Percentiles rank a stretch among this genome's conserved stretches.
Evolutionary conservation across 2,113 vertebrate species (phyloP).

Genomic region (Equus quagga): DNA sequence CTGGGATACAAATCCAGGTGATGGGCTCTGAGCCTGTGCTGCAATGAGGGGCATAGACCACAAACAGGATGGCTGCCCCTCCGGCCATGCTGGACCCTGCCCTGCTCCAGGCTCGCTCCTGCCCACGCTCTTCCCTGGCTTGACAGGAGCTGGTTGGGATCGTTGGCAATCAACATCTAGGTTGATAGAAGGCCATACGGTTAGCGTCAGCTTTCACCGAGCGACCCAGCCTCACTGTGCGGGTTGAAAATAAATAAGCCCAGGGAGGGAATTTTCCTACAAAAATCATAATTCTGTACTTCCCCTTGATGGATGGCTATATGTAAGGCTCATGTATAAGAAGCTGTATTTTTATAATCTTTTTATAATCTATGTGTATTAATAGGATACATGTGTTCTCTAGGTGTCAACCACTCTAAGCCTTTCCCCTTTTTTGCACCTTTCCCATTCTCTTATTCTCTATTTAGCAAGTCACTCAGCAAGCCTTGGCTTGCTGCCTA

Average conservation of each 20-base stretch:
- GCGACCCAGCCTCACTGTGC: not conserved
- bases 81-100: accelerated
- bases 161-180: not conserved
- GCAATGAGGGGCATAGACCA: not conserved
- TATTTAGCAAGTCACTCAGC: not conserved
- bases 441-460: not conserved
- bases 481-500: not conserved
- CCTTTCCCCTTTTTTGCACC: accelerated
- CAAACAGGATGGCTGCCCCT: too few relatives aligned
- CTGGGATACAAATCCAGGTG: not conserved
- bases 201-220: not conserved
- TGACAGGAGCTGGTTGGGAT: not conserved
- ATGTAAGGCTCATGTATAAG: not conserved
- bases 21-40: not conserved
- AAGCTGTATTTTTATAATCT: not conserved
- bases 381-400: not conserved
- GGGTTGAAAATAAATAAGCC: not conserved
- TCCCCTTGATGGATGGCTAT: not conserved
- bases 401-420: not conserved
- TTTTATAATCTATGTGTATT: not conserved
- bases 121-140: accelerated
- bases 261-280: not conserved
- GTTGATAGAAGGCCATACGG: not conserved
- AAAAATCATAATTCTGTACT: not conserved
- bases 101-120: too few relatives aligned